Conservation (phyloP, 2,888 invertebrate species). For the Drosophila phalerata region DNA sequence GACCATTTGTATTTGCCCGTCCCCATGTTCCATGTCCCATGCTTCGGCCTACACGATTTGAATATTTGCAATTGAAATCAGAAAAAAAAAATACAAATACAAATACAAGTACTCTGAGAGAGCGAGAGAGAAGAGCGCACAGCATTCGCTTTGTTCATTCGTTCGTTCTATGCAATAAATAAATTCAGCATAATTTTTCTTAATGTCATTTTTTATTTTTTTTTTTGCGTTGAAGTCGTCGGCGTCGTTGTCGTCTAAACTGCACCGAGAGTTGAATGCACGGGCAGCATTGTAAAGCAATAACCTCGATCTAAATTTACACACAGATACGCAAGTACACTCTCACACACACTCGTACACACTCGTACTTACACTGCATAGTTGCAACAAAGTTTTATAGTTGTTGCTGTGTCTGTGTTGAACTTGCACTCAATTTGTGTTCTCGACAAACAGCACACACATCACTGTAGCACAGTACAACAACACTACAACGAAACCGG, state of each 20-base stretch:
- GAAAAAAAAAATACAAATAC: no score
- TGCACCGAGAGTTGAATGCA: constrained; percentile 79
- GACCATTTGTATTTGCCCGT: constrained; percentile 8
- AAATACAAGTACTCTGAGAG: constrained; percentile 15
- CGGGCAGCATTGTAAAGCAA: constrained; percentile 85
- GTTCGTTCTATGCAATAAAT: constrained; percentile 58
- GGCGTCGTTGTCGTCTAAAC: constrained; percentile 40
- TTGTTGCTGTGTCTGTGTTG: constrained; percentile 53
- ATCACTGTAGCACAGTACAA: constrained; percentile 29
- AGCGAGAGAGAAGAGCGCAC: constrained; percentile 11
- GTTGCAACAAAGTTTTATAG: constrained; percentile 51
- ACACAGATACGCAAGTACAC: constrained; percentile 65
- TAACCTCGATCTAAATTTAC: constrained; percentile 85
- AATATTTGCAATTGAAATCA: constrained; percentile 55
- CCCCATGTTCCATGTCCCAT: constrained; percentile 11
- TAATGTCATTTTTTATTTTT: constrained; percentile 52
- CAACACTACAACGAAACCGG: constrained; percentile 16
- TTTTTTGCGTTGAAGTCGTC: constrained; percentile 24
- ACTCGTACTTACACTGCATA: constrained; percentile 20
- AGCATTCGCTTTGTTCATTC: constrained; percentile 30
- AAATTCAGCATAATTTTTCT: constrained; percentile 74
- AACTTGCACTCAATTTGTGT: constrained; percentile 76
- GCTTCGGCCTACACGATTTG: constrained; percentile 57
- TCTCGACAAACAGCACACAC: constrained; percentile 34
- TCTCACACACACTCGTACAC: constrained; percentile 37